phyloP scores from a whole-genome alignment of 2,888 invertebrate genomes.

The Chesias legatella region DNA sequence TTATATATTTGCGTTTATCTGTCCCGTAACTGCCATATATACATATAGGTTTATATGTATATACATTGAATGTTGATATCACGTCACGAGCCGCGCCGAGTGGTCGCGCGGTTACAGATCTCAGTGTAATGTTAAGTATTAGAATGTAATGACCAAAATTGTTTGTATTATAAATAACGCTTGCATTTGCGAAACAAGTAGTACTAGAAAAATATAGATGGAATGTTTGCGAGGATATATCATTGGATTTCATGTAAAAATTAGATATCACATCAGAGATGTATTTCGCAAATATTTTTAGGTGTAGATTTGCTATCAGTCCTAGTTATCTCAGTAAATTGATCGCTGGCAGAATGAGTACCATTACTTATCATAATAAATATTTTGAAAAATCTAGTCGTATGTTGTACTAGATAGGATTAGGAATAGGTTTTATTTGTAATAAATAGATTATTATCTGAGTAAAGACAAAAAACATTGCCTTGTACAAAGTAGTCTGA shows the following conservation, averaged over 20 bases:
- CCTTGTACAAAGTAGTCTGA: too few relatives aligned
- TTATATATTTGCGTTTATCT: slow-evolving; percentile 8
- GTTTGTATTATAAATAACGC: slow-evolving; percentile 19
- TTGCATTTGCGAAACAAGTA: slow-evolving; percentile 15
- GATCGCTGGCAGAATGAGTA: too few relatives aligned
- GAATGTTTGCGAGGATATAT: not conserved
- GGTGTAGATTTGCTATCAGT: too few relatives aligned
- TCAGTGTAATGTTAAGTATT: slow-evolving; percentile 23
- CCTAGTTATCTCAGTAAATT: too few relatives aligned
- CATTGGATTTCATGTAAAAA: not conserved
- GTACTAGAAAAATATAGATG: not conserved
- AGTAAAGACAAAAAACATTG: too few relatives aligned
- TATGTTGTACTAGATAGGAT: slow-evolving; percentile 22
- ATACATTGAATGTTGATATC: slow-evolving; percentile 4
- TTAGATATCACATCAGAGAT: not conserved
- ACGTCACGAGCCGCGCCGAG: slow-evolving; percentile 4
- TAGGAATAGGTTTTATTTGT: slow-evolving; percentile 11
- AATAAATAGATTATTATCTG: not conserved
- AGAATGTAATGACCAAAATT: slow-evolving; percentile 26
- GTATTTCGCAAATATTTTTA: too few relatives aligned
- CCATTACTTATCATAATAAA: too few relatives aligned
- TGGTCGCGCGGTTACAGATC: slow-evolving; percentile 21
- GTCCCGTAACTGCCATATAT: slow-evolving; percentile 16
- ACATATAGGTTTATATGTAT: too few relatives aligned
- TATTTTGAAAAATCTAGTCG: slow-evolving; percentile 23